Evolutionary conservation across 2,888 invertebrate species (phyloP), one percentile per base, ranked within the genome.

Genomic region (Phyto melanocephala): DNA sequence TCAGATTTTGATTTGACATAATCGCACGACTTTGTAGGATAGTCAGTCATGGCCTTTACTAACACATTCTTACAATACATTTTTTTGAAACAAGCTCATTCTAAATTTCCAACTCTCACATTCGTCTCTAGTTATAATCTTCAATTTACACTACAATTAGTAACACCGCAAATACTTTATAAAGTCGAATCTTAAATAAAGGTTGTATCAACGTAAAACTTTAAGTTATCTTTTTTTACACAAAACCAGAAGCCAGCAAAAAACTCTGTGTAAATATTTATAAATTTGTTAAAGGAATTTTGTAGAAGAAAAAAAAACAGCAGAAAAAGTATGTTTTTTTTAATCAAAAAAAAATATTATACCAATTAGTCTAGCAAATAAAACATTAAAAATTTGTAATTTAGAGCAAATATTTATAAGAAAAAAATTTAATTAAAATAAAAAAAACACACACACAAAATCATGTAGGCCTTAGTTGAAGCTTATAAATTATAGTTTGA

Each of bases 301-400:
- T 22, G 6, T 28, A 5, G 3, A 28, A 28, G 28, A 28, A 28
- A 28, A 28, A 28, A 28, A 28, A 5, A 3, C 28, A 28, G 4
- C 3, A 28, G 4, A 28, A 28, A 28, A 28, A 28, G 6, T 28
- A 28, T n/a, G n/a, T n/a, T n/a, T n/a, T n/a, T n/a, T n/a, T n/a
- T n/a, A n/a, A n/a, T n/a, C n/a, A 28, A 54, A 54, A 70, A 62
- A 77, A 63, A 75, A 28, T 70, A 52, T 22, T 70, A n/a, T n/a
- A 24, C 37, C 77, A 70, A 78, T 78, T 78, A 78, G 77, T 78
- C 28, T 63, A 20, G 45, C 45, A 71, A 71, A 78, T 71, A 78
- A 71, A 70, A 78, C 56, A 65, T 40, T 28, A 47, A 47, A 70
- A 70, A 78, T 63, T 37, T 77, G 1, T 50, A 72, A 40, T 68